Conservation (phyloP, 2,888 invertebrate species). For the Biston stratarius region DNA sequence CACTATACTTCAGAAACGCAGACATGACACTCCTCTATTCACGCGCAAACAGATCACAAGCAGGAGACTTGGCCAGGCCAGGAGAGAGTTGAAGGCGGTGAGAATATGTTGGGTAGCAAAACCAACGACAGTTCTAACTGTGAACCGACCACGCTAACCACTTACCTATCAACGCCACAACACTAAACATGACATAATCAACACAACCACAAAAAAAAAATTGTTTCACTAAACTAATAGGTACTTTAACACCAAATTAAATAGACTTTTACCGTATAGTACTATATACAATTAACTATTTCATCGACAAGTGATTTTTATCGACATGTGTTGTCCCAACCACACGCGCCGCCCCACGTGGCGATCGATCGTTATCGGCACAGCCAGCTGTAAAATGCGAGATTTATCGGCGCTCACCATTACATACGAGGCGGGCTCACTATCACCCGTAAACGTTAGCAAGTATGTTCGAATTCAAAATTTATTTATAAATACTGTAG, state of each 20-base stretch:
- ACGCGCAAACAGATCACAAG: no score
- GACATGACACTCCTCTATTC: no score
- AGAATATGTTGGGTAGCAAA: no score
- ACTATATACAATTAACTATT: background rate
- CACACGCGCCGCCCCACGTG: slow-evolving; percentile 48
- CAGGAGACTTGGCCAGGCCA: no score
- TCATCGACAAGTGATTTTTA: background rate
- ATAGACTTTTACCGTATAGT: background rate
- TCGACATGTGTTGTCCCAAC: background rate
- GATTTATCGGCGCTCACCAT: slow-evolving; percentile 82
- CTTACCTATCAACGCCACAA: no score
- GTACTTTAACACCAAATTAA: background rate
- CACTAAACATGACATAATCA: no score
- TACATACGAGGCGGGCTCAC: slow-evolving; percentile 53
- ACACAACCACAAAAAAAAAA: background rate
- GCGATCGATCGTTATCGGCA: slow-evolving; percentile 79
- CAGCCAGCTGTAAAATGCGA: slow-evolving; percentile 84
- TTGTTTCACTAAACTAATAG: no score
- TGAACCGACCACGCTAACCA: no score
- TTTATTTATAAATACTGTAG: background rate
- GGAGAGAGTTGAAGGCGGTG: no score
- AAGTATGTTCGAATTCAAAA: slow-evolving; percentile 3
- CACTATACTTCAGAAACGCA: no score
- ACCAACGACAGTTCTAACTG: no score
- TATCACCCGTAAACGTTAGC: slow-evolving; percentile 9